Conservation (phyloP, 1,140 invertebrate species). For the Neoseiulus cucumeris region DNA sequence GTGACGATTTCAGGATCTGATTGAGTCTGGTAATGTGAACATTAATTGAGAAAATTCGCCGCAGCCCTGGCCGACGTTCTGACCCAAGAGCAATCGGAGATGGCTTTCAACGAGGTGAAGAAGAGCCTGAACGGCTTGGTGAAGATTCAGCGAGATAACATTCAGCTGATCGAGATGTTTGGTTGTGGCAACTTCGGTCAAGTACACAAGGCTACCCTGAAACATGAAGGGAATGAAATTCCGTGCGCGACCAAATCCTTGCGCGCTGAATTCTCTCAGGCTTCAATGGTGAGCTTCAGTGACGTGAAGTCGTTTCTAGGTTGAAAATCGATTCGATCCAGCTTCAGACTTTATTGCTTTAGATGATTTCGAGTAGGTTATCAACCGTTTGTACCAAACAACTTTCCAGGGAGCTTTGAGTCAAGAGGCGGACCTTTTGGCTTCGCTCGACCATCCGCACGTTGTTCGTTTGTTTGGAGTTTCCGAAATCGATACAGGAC, state of each 20-base stretch:
- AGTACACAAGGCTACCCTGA: background rate
- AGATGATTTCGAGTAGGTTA: background rate
- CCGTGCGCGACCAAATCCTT: constrained; percentile 1
- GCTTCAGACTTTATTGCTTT: background rate
- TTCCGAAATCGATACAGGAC: constrained; percentile 26
- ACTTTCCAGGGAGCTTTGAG: constrained; percentile 27
- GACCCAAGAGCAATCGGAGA: background rate
- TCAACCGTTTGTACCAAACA: background rate
- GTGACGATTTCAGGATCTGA: too few species aligned
- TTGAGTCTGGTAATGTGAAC: too few species aligned
- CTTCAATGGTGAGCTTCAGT: background rate
- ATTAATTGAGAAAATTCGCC: background rate
- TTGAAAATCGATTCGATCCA: background rate
- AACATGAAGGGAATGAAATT: background rate
- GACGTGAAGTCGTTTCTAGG: background rate
- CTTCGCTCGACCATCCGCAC: constrained; percentile 28
- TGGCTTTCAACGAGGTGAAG: constrained; percentile 1
- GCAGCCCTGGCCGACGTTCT: background rate
- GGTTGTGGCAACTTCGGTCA: constrained; percentile 7
- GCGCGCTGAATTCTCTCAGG: background rate
- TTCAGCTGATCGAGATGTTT: constrained; percentile 2
- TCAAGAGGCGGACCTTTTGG: constrained; percentile 31
- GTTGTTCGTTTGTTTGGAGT: constrained; percentile 33
- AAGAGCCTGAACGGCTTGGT: background rate
- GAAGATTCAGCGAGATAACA: background rate